Evolutionary conservation across 2,797 vertebrate species (phyloP).

Genomic region (Sternotherus odoratus): DNA sequence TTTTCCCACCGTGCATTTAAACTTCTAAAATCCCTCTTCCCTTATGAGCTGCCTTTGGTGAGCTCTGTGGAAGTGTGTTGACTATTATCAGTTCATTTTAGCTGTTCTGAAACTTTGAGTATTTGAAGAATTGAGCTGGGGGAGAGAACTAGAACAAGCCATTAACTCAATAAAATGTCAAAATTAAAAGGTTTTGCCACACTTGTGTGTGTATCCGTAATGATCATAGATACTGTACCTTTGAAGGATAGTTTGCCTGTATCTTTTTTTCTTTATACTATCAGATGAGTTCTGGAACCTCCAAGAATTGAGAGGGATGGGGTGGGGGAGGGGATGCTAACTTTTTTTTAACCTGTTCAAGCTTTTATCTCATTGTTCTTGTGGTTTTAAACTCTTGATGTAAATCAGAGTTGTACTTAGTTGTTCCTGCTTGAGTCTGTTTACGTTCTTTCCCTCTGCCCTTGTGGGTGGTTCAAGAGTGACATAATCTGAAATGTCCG

Average conservation of each 20-base stretch:
- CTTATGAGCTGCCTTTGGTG: fast-evolving
- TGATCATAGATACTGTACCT: not conserved
- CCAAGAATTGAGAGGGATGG: not conserved
- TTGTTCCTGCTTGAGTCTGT: not conserved
- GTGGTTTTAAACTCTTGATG: not conserved
- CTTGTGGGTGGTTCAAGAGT: not conserved
- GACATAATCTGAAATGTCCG: not conserved
- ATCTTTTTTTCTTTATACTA: not conserved
- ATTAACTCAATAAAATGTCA: not conserved
- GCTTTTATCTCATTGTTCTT: not conserved
- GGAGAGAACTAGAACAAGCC: not conserved
- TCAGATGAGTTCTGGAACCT: not conserved
- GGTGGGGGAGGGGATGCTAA: not conserved
- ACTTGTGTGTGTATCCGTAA: not conserved
- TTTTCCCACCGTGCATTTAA: not conserved
- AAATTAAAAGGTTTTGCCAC: not conserved
- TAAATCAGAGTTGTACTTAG: not conserved
- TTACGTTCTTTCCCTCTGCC: not conserved
- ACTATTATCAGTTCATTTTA: not conserved
- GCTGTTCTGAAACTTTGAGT: fast-evolving
- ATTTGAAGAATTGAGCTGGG: not conserved
- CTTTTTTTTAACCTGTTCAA: not conserved
- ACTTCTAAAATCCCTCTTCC: fast-evolving
- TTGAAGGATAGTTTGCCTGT: not conserved
- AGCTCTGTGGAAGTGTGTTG: fast-evolving